Conservation (phyloP, 2,888 invertebrate genomes). For the Conus canariensis region DNA sequence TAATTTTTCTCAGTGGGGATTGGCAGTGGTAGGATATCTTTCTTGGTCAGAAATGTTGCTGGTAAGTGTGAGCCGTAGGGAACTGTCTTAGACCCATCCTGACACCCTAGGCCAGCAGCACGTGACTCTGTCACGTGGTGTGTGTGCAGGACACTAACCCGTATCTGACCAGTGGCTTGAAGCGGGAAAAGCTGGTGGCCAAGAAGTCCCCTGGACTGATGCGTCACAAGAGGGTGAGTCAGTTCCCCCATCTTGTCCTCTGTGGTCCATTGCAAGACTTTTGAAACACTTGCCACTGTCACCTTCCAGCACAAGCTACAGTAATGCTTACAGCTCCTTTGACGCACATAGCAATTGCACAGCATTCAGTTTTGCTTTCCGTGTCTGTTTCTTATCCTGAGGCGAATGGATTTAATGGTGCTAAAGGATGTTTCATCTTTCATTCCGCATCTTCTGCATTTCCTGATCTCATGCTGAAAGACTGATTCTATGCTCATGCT, state of each 20-base stretch:
- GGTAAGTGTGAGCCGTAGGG: too few relatives aligned
- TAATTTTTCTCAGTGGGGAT: too few relatives aligned
- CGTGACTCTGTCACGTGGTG: conserved; percentile 40
- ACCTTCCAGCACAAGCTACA: neutral
- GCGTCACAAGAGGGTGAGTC: conserved; percentile 59
- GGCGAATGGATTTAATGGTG: too few relatives aligned
- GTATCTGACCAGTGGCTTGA: conserved; percentile 52
- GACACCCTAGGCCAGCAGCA: neutral
- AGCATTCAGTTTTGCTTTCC: neutral
- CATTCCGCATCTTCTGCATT: too few relatives aligned
- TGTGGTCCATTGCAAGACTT: neutral
- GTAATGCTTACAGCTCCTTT: neutral
- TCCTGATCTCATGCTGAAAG: neutral
- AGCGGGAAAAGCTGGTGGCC: conserved; percentile 65
- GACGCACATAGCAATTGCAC: neutral
- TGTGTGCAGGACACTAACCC: conserved; percentile 59
- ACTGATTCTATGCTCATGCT: too few relatives aligned
- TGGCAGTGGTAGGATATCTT: too few relatives aligned
- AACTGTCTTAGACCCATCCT: too few relatives aligned
- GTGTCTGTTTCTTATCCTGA: neutral
- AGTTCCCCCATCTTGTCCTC: neutral
- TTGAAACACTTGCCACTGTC: neutral
- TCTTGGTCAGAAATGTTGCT: too few relatives aligned
- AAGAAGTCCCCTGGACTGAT: conserved; percentile 68
- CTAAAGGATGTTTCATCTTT: too few relatives aligned